Percentiles rank a stretch among this genome's conserved stretches.
These are phyloP conservation scores for Lepidurus packardi DNA, from an alignment of 1,140 invertebrate genomes.

Conservation along the genomic window DNA sequence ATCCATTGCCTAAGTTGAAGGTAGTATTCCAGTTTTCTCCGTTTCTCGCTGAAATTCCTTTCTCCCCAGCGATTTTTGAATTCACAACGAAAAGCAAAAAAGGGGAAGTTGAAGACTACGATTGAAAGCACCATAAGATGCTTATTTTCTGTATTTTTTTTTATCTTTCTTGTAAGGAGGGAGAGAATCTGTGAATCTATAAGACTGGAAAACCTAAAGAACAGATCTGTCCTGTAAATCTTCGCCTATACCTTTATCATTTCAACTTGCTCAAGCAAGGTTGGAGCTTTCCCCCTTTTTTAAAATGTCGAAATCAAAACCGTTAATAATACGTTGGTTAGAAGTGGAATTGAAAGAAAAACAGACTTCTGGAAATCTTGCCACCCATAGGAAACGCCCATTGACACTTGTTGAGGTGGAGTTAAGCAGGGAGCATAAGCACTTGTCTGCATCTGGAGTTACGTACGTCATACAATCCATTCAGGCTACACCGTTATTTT, in stretches of 20 bases:
- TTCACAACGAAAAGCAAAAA: neutral
- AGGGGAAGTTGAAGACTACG: neutral
- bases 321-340: neutral
- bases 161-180: neutral
- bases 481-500: neutral
- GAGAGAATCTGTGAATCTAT: constrained; percentile 9
- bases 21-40: neutral
- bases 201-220: constrained; percentile 4
- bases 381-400: neutral
- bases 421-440: constrained; percentile 6
- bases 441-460: constrained; percentile 13
- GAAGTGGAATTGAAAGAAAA: constrained; percentile 6
- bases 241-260: neutral
- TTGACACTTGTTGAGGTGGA: constrained; percentile 2
- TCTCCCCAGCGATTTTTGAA: neutral
- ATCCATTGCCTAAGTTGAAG: neutral
- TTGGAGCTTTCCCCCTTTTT: neutral
- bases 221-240: neutral
- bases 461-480: neutral
- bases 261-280: neutral
- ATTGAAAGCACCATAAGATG: neutral
- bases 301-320: neutral
- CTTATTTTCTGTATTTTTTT: neutral
- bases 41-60: neutral
- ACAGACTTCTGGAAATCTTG: neutral